Evolutionary conservation across 2,113 vertebrate species (phyloP).

Genomic region (Sminthopsis crassicaudata): DNA sequence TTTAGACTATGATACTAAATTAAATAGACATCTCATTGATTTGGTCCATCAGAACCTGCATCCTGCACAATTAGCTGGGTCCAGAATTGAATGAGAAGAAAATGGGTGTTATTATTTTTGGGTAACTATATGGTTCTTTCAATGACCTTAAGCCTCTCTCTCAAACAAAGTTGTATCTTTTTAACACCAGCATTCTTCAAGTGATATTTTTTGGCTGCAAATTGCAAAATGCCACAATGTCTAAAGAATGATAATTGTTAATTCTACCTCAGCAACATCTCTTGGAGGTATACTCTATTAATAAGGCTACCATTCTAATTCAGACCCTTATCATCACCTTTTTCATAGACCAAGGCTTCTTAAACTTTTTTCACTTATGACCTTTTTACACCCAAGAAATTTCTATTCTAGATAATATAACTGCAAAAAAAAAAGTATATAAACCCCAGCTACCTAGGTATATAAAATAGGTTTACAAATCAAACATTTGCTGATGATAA

Average conservation of each 20-base stretch:
- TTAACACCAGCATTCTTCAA: not conserved
- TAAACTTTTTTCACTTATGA: too few species aligned
- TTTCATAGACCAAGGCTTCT: not conserved
- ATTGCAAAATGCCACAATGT: not conserved
- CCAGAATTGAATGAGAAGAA: not conserved
- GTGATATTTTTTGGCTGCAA: not conserved
- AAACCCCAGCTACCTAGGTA: too few species aligned
- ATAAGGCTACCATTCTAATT: not conserved
- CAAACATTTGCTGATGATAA: too few species aligned
- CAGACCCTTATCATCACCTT: not conserved
- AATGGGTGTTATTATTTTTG: not conserved
- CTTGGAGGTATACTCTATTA: not conserved
- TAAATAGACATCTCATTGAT: not conserved
- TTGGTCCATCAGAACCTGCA: not conserved
- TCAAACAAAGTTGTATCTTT: not conserved
- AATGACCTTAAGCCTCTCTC: not conserved
- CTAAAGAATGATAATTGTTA: not conserved
- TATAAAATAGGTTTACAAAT: too few species aligned
- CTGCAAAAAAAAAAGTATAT: too few species aligned
- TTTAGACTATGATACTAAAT: not conserved
- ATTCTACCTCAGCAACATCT: not conserved
- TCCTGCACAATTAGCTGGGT: not conserved
- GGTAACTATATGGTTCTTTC: not conserved
- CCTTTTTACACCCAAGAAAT: too few species aligned
- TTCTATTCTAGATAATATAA: too few species aligned